Conservation (phyloP, 2,797 vertebrate species). For the Ctenosaura bakeri region DNA sequence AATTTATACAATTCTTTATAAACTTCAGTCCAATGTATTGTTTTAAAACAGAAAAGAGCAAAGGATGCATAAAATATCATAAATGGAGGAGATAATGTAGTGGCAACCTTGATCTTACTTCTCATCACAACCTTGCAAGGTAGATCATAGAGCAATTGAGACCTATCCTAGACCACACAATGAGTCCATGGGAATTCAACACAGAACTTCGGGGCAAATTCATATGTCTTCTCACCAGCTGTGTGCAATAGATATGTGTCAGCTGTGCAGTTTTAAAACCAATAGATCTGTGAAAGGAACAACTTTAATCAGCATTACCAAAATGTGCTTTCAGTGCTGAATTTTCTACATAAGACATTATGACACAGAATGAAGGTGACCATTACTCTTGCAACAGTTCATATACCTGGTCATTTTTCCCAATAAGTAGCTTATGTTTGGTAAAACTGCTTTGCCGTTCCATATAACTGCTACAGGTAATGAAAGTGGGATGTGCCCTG, state of each 20-base stretch:
- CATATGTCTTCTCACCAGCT: background rate
- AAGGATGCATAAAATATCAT: background rate
- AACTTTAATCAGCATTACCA: background rate
- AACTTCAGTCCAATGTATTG: background rate
- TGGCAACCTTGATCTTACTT: background rate
- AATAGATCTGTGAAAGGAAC: background rate
- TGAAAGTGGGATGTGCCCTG: constrained; percentile 9
- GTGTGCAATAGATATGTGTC: background rate
- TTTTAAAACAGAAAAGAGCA: constrained; percentile 5
- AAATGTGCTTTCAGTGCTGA: background rate
- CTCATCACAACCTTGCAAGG: background rate
- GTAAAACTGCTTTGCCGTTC: constrained; percentile 2
- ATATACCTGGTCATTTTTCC: background rate
- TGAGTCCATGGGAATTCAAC: background rate
- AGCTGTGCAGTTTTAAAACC: background rate
- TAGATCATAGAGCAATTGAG: background rate
- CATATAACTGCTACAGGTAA: background rate
- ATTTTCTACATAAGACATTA: background rate
- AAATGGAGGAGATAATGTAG: background rate
- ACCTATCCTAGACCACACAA: background rate
- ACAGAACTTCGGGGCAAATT: background rate
- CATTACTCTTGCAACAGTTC: background rate
- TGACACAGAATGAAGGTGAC: background rate
- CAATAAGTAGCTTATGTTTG: background rate
- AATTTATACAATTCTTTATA: background rate